Percentiles rank a stretch among this genome's conserved stretches.
These are phyloP conservation scores for Synergus itoensis DNA, from an alignment of 2,888 invertebrate genomes.

Conservation along the genomic window DNA sequence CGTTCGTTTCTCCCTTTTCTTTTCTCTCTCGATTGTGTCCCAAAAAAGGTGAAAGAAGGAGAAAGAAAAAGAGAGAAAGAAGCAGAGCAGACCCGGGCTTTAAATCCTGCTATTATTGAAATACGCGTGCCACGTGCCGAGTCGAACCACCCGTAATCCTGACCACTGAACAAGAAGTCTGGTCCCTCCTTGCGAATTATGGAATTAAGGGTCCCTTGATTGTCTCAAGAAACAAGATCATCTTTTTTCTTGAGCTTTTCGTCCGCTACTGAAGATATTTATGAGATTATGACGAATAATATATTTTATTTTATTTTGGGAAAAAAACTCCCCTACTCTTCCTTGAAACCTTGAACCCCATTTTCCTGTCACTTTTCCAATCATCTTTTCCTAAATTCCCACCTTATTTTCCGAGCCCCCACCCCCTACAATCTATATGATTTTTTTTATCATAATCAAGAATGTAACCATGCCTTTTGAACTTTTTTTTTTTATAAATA, in stretches of 20 bases:
- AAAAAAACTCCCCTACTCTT: too few relatives aligned
- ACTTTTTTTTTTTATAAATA: too few relatives aligned
- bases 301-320: too few relatives aligned
- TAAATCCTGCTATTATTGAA: constrained; percentile 72
- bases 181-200: constrained; percentile 40
- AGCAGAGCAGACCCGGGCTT: constrained; percentile 59
- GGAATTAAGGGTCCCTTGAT: constrained; percentile 35
- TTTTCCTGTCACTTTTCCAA: too few relatives aligned
- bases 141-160: constrained; percentile 44
- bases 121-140: constrained; percentile 66
- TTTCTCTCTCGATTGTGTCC: constrained; percentile 57
- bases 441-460: too few relatives aligned
- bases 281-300: too few relatives aligned
- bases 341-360: too few relatives aligned
- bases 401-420: too few relatives aligned
- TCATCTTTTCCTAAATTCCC: too few relatives aligned
- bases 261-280: not conserved
- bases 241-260: not conserved
- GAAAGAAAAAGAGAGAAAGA: constrained; percentile 54
- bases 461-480: too few relatives aligned
- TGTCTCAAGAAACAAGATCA: constrained; percentile 16
- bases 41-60: constrained; percentile 50
- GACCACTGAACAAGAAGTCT: constrained; percentile 39
- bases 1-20: constrained; percentile 44
- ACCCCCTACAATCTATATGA: too few relatives aligned